These are phyloP conservation scores for Rhinogobio ventralis DNA, from an alignment of 2,797 vertebrate genomes.

Conservation along the genomic window DNA sequence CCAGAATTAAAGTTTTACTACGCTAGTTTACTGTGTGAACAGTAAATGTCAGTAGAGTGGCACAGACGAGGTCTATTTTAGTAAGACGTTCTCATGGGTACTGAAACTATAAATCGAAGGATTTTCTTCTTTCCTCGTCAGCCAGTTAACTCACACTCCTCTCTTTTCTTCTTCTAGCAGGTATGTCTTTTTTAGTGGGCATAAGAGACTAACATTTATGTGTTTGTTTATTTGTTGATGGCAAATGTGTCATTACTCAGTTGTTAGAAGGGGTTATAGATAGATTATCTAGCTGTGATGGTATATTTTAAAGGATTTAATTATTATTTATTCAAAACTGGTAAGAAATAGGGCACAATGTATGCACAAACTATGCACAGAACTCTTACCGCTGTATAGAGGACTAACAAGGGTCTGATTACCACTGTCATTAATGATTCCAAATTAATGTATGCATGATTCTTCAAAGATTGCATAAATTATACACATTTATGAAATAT, in stretches of 20 bases:
- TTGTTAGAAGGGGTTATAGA: not conserved
- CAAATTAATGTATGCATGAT: not conserved
- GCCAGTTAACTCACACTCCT: slow-evolving; percentile 52
- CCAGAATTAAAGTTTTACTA: slow-evolving; percentile 68
- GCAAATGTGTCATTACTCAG: not conserved
- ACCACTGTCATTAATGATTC: not conserved
- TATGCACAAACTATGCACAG: slow-evolving; percentile 64
- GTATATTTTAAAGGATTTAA: not conserved
- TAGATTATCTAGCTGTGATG: not conserved
- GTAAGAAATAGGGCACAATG: not conserved
- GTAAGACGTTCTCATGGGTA: slow-evolving; percentile 66
- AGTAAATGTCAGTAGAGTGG: slow-evolving; percentile 56
- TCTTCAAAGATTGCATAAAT: not conserved
- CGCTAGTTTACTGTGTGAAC: slow-evolving; percentile 61
- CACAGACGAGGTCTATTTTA: slow-evolving; percentile 71
- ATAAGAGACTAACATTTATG: not conserved
- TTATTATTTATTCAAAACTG: slow-evolving; percentile 41
- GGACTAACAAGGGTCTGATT: slow-evolving; percentile 7
- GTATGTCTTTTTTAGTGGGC: slow-evolving; percentile 54
- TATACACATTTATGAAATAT: not conserved
- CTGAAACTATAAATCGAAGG: slow-evolving; percentile 74
- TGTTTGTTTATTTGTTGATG: not conserved
- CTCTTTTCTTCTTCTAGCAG: slow-evolving; percentile 60
- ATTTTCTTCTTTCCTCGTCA: slow-evolving; percentile 63
- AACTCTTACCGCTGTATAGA: slow-evolving; percentile 14